phyloP scores from a whole-genome alignment of 2,888 invertebrate genomes.

The Drosophila limbata region DNA sequence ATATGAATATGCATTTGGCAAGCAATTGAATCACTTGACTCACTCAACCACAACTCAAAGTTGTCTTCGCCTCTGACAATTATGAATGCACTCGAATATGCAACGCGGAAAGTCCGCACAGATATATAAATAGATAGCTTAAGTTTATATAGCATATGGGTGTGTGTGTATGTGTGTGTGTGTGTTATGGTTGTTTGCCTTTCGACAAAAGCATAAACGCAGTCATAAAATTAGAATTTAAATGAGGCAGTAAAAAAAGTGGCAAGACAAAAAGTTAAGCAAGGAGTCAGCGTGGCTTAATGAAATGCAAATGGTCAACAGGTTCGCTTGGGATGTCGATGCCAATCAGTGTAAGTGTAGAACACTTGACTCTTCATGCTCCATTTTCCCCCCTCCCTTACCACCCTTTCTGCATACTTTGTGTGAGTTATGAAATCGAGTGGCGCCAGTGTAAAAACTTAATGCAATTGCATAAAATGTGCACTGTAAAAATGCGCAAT shows the following conservation, averaged over 20 bases:
- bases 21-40: conserved; percentile 28
- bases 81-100: conserved; percentile 62
- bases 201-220: conserved; percentile 75
- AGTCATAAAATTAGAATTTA: conserved; percentile 80
- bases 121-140: conserved; percentile 56
- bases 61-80: conserved; percentile 43
- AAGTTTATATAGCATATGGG: conserved; percentile 34
- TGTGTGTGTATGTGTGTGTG: conserved; percentile 13
- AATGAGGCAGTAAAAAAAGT: conserved; percentile 70
- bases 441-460: conserved; percentile 75
- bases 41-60: conserved; percentile 21
- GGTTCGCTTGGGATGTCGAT: conserved; percentile 63
- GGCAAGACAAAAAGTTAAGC: conserved; percentile 38
- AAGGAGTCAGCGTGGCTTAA: conserved; percentile 59
- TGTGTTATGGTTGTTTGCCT: conserved; percentile 46
- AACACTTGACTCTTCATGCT: neutral
- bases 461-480: conserved; percentile 71
- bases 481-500: conserved; percentile 56
- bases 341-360: conserved; percentile 76
- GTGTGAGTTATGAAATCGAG: conserved; percentile 73
- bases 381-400: neutral
- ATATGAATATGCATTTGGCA: conserved; percentile 38
- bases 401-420: conserved; percentile 46
- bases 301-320: conserved; percentile 84
- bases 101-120: conserved; percentile 47